Percentiles rank a stretch among this genome's conserved stretches.
Conservation (phyloP, 2,888 invertebrate species). For the Drosophila nr. perissopoda region DNA sequence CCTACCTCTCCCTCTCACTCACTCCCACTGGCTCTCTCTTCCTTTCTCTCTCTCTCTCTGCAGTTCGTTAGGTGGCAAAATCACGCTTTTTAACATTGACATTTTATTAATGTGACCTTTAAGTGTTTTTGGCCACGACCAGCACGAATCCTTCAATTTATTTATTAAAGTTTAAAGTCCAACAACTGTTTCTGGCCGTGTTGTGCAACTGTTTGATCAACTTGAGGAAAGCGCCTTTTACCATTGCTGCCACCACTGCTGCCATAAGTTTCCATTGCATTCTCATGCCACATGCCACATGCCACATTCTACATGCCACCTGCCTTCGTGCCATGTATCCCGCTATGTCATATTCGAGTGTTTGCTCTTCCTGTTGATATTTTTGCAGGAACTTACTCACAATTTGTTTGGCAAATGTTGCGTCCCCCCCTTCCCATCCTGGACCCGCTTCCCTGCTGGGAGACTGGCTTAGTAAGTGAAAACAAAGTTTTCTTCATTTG, state of each 20-base stretch:
- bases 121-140: slow-evolving; percentile 44
- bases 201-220: slow-evolving; percentile 67
- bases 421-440: background rate
- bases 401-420: slow-evolving; percentile 78
- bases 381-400: slow-evolving; percentile 69
- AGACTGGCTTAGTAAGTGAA: slow-evolving; percentile 25
- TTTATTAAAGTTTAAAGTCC: slow-evolving; percentile 2
- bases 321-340: slow-evolving; percentile 19
- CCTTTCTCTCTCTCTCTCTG: slow-evolving; percentile 2
- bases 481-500: slow-evolving; percentile 57
- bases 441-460: background rate
- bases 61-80: slow-evolving; percentile 61
- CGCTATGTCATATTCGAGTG: slow-evolving; percentile 42
- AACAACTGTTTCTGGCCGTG: background rate
- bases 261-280: slow-evolving; percentile 1
- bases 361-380: slow-evolving; percentile 67
- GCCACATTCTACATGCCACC: background rate
- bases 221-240: slow-evolving; percentile 36
- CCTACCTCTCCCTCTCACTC: background rate
- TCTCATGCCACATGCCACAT: background rate
- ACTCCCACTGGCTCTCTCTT: too few species aligned
- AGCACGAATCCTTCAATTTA: background rate
- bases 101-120: slow-evolving; percentile 79
- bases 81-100: slow-evolving; percentile 78
- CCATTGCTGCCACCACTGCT: background rate